phyloP scores from a whole-genome alignment of 2,888 invertebrate genomes.

The Macaria notata region DNA sequence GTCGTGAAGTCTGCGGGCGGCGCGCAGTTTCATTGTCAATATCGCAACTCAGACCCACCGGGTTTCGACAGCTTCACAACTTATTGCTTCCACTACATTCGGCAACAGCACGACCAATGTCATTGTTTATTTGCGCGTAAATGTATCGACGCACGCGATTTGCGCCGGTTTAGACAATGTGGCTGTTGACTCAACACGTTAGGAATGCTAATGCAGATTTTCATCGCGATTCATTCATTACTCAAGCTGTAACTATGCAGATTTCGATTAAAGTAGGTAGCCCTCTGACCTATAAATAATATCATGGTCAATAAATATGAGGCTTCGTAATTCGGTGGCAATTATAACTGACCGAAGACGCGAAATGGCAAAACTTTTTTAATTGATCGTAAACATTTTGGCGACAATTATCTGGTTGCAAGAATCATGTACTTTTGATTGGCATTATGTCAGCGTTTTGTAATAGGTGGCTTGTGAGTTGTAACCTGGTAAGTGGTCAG shows the following conservation, averaged over 20 bases:
- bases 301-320: too few species aligned
- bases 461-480: constrained; percentile 23
- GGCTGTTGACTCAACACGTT: too few species aligned
- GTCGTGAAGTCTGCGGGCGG: constrained; percentile 11
- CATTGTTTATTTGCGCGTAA: constrained; percentile 17
- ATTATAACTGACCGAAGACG: neutral
- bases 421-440: constrained; percentile 9
- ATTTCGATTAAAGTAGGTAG: too few species aligned
- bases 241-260: too few species aligned
- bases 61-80: constrained; percentile 44
- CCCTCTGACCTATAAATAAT: too few species aligned
- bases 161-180: neutral
- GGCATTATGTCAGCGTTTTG: constrained; percentile 27
- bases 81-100: constrained; percentile 34
- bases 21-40: constrained; percentile 53
- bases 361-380: constrained; percentile 14
- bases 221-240: too few species aligned
- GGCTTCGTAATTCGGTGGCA: too few species aligned
- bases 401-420: constrained; percentile 5
- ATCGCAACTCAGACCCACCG: constrained; percentile 41
- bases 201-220: too few species aligned
- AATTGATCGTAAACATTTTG: constrained; percentile 15
- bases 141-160: constrained; percentile 2
- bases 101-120: constrained; percentile 9
- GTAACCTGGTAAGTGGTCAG: constrained; percentile 5